Evolutionary conservation across 2,888 invertebrate genomes (phyloP).

Genomic region (Callinectes sapidus): DNA sequence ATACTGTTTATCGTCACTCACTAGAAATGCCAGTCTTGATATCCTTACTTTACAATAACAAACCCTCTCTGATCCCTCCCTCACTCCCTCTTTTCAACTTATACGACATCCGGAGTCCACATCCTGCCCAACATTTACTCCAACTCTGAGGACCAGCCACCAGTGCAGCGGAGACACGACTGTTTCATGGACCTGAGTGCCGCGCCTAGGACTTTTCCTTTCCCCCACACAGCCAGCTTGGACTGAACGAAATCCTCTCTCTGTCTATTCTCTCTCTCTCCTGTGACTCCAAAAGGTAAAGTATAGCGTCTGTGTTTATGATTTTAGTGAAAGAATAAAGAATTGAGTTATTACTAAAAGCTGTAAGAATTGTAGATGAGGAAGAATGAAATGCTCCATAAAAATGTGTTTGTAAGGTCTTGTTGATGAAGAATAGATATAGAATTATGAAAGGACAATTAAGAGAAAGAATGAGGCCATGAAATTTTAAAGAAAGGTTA

Average conservation of each 20-base stretch:
- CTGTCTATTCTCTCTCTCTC: too few relatives aligned
- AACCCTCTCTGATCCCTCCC: not conserved
- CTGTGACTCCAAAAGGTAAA: not conserved
- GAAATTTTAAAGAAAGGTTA: too few relatives aligned
- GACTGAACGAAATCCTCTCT: not conserved
- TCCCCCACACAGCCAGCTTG: not conserved
- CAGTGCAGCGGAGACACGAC: not conserved
- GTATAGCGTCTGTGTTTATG: not conserved
- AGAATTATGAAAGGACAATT: too few relatives aligned
- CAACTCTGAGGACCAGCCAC: not conserved
- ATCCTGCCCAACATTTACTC: not conserved
- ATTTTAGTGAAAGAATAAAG: not conserved
- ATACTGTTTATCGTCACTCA: too few relatives aligned
- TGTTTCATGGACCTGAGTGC: not conserved
- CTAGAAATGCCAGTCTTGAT: too few relatives aligned
- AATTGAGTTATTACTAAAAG: too few relatives aligned
- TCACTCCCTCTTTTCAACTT: not conserved
- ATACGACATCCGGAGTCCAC: not conserved
- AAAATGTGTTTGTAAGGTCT: too few relatives aligned
- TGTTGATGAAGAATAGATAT: too few relatives aligned
- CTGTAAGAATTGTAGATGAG: too few relatives aligned
- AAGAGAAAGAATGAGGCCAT: too few relatives aligned
- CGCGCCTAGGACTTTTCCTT: not conserved
- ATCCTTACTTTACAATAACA: too few relatives aligned
- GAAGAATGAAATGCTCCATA: too few relatives aligned